These are phyloP conservation scores for Dasysyrphus albostriatus DNA, from an alignment of 2,888 invertebrate genomes.

Conservation along the genomic window DNA sequence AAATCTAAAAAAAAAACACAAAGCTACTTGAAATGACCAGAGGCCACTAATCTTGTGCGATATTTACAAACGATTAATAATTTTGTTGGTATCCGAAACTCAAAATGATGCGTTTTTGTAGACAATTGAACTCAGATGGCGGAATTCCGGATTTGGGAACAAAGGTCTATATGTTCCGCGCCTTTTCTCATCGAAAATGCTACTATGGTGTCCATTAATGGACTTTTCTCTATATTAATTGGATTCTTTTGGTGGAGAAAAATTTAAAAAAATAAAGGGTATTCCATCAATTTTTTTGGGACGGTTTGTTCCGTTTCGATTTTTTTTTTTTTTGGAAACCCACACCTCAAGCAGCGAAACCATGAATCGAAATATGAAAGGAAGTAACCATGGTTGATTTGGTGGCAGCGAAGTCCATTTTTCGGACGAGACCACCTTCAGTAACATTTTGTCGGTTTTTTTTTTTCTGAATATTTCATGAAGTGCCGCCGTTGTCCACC, in stretches of 20 bases:
- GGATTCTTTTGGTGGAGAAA: conserved; percentile 1
- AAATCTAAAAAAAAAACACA: conserved; percentile 1
- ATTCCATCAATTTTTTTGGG: conserved; percentile 4
- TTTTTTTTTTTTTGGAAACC: conserved; percentile 37
- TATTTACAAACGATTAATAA: conserved; percentile 61
- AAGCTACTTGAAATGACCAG: conserved; percentile 19
- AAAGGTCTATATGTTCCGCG: conserved; percentile 67
- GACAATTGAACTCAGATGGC: conserved; percentile 33
- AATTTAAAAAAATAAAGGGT: background rate
- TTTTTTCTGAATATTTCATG: conserved; percentile 43
- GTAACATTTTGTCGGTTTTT: conserved; percentile 62
- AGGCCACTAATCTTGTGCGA: conserved; percentile 35
- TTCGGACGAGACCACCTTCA: conserved; percentile 66
- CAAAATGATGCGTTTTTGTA: conserved; percentile 26
- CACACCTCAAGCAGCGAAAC: conserved; percentile 65
- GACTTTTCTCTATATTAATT: conserved; percentile 26
- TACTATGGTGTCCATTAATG: conserved; percentile 53
- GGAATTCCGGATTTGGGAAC: conserved; percentile 45
- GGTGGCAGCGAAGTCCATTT: conserved; percentile 66
- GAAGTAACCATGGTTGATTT: conserved; percentile 65
- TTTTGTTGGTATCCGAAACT: conserved; percentile 21
- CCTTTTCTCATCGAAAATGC: conserved; percentile 66
- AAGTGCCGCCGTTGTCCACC: conserved; percentile 61
- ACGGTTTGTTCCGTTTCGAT: background rate
- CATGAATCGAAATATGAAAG: conserved; percentile 24